Conservation (phyloP, 2,888 invertebrate genomes). For the Nemotelus nigrinus region DNA sequence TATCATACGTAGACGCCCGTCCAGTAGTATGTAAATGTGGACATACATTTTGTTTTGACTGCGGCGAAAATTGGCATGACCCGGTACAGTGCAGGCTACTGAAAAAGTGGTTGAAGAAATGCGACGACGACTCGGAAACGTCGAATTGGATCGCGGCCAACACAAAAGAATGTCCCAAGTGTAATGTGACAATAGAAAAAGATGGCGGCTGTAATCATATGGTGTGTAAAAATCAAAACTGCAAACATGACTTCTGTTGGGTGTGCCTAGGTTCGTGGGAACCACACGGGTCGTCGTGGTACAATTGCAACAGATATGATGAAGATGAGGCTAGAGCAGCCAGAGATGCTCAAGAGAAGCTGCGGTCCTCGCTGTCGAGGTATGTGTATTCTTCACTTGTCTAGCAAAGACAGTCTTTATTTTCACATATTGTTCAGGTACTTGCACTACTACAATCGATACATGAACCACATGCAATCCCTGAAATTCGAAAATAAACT, state of each 20-base stretch:
- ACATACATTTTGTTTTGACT: conserved; percentile 95
- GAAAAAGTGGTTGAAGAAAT: conserved; percentile 97
- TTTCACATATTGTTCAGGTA: conserved; percentile 71
- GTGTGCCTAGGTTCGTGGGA: conserved; percentile 99
- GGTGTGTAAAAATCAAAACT: conserved; percentile 97
- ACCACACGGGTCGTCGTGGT: conserved; percentile 98
- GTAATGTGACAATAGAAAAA: conserved; percentile 95
- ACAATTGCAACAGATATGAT: conserved; percentile 97
- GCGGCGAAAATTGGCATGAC: conserved; percentile 98
- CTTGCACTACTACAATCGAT: conserved; percentile 97
- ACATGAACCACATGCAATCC: conserved; percentile 99
- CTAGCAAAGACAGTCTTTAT: background rate
- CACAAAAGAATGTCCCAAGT: conserved; percentile 98
- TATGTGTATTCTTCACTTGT: conserved; percentile 66
- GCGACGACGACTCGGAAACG: conserved; percentile 98
- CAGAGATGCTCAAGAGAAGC: conserved; percentile 93
- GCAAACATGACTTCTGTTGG: conserved; percentile 99
- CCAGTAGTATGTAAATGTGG: conserved; percentile 93
- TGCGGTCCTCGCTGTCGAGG: conserved; percentile 92
- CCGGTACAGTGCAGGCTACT: conserved; percentile 94
- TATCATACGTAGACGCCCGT: conserved; percentile 88
- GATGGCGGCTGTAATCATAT: conserved; percentile 99
- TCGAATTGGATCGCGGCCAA: conserved; percentile 99
- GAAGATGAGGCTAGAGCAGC: conserved; percentile 97
- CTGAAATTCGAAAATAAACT: conserved; percentile 97